These are phyloP conservation scores for Entomobrya proxima DNA, from an alignment of 2,888 invertebrate genomes.

Conservation along the genomic window DNA sequence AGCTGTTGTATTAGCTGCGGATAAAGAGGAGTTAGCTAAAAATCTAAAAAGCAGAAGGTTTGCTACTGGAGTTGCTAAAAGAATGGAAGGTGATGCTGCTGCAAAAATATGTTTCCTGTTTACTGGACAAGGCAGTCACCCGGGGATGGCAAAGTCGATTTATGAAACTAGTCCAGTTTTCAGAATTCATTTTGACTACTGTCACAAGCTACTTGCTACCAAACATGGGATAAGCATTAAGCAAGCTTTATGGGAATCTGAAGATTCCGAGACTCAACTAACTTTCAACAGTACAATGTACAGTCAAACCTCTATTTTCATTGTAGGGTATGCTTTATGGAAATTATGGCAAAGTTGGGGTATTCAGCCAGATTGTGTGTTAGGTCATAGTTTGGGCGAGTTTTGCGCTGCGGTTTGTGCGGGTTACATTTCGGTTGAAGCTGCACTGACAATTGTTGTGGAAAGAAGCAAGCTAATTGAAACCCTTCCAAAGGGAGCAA, in stretches of 20 bases:
- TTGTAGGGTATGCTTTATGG: conserved; percentile 55
- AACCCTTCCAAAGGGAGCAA: conserved; percentile 44
- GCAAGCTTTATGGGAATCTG: conserved; percentile 3
- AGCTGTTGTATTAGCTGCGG: not conserved
- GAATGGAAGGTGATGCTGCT: too few relatives aligned
- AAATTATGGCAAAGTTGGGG: conserved; percentile 65
- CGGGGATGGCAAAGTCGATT: conserved; percentile 45
- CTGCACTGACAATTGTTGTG: conserved; percentile 59
- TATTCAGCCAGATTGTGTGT: conserved; percentile 53
- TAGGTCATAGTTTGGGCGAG: conserved; percentile 69
- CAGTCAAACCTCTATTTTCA: conserved; percentile 65
- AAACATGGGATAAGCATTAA: conserved; percentile 13
- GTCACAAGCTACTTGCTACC: conserved; percentile 6
- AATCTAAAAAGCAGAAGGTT: too few relatives aligned
- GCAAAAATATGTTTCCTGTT: conserved; percentile 51
- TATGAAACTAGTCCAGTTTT: conserved; percentile 53
- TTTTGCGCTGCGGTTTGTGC: conserved; percentile 64
- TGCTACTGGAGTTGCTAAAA: too few relatives aligned
- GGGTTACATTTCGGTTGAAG: conserved; percentile 51
- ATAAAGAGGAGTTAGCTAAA: not conserved
- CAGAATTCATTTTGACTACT: conserved; percentile 38
- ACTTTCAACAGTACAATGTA: conserved; percentile 61
- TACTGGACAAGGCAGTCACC: conserved; percentile 62
- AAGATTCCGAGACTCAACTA: not conserved
- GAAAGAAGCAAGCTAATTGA: conserved; percentile 34